phyloP scores from a whole-genome alignment of 2,888 invertebrate genomes.

The Chalcis sispes region DNA sequence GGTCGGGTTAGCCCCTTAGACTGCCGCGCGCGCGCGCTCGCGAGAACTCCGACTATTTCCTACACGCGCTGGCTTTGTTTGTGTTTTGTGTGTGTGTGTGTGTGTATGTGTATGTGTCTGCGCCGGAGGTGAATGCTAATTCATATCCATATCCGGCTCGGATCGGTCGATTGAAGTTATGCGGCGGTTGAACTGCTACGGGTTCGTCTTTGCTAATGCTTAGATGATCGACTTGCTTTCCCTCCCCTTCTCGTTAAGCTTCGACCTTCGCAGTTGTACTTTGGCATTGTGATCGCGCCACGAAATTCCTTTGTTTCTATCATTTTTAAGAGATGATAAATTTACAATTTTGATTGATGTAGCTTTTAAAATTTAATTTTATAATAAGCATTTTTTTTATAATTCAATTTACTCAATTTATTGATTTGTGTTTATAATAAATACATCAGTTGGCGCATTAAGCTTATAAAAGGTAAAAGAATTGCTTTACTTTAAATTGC shows the following conservation, averaged over 20 bases:
- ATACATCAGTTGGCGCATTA: no score
- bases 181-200: not conserved
- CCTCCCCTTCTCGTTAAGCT: no score
- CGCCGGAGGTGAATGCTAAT: constrained; percentile 35
- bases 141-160: constrained; percentile 48
- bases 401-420: no score
- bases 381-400: no score
- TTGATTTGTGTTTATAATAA: no score
- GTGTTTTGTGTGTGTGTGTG: not conserved
- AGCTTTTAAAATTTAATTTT: no score
- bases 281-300: not conserved
- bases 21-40: not conserved
- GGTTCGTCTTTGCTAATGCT: constrained; percentile 20
- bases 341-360: no score
- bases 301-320: not conserved
- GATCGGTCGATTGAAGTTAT: not conserved
- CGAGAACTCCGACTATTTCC: constrained; percentile 42
- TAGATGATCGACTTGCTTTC: constrained; percentile 8
- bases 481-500: constrained; percentile 36
- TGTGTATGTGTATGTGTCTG: not conserved
- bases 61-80: constrained; percentile 13
- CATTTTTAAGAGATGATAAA: no score
- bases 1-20: not conserved
- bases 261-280: no score
- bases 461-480: no score